A percentile compares a stretch with the other conserved stretches of the same genome.
Conservation (phyloP, 92 coral and sea anemone species). For the Porites divaricata region DNA sequence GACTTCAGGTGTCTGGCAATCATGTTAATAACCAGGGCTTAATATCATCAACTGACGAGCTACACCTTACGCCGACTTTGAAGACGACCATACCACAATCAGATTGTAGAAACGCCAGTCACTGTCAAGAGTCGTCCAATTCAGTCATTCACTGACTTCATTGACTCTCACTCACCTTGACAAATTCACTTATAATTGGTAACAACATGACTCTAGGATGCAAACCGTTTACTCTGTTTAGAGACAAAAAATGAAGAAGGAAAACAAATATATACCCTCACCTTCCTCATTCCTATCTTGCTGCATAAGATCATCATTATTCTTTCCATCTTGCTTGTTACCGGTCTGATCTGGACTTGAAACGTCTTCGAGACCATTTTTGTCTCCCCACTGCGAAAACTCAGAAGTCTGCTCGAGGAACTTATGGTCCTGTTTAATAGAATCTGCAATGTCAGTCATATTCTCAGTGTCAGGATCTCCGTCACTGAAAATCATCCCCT, state of each 20-base stretch:
- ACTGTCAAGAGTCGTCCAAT: too few species aligned
- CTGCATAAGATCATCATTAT: not conserved
- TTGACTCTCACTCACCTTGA: too few species aligned
- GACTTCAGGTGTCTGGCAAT: too few species aligned
- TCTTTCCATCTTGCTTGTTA: not conserved
- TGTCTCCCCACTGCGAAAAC: conserved; percentile 20
- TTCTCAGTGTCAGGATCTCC: conserved; percentile 32
- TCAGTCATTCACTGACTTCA: too few species aligned
- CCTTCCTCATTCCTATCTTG: not conserved
- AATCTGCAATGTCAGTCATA: conserved; percentile 10
- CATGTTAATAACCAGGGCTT: too few species aligned
- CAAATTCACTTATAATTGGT: too few species aligned
- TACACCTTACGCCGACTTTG: too few species aligned
- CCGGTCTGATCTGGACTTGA: not conserved
- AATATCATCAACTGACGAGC: too few species aligned
- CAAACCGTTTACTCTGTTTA: too few species aligned
- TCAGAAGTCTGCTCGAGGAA: conserved; percentile 5
- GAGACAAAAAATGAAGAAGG: not conserved
- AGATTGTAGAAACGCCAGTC: too few species aligned
- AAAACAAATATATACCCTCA: not conserved
- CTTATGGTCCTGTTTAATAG: not conserved
- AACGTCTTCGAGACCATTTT: not conserved
- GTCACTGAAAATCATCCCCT: conserved; percentile 48
- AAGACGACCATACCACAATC: too few species aligned
- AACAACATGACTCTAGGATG: too few species aligned